A percentile compares a stretch with the other conserved stretches of the same genome.
Evolutionary conservation across 2,113 vertebrate species (phyloP).

Genomic region (Notechis scutatus): DNA sequence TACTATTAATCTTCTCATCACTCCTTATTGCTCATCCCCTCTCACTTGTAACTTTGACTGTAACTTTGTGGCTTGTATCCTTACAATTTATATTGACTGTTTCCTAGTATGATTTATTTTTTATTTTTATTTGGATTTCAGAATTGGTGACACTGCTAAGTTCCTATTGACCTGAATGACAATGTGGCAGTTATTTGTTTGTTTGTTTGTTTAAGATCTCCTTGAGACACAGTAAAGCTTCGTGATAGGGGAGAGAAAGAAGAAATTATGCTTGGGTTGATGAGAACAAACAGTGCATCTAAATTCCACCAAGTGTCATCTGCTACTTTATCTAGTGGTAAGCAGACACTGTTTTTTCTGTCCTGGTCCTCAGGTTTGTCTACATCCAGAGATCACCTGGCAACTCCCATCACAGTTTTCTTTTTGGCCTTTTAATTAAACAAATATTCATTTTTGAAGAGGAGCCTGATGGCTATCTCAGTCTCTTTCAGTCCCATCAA

Average conservation of each 20-base stretch:
- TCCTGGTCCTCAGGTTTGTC: background rate
- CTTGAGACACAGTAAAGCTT: background rate
- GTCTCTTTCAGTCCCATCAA: constrained; percentile 53
- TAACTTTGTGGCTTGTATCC: no score
- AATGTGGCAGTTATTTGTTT: background rate
- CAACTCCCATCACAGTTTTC: constrained; percentile 39
- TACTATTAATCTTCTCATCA: no score
- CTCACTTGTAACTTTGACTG: no score
- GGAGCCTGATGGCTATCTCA: constrained; percentile 30
- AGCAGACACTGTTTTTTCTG: no score
- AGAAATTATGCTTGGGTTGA: background rate
- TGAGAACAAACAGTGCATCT: background rate
- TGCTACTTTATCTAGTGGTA: background rate
- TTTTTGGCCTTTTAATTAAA: constrained; percentile 59
- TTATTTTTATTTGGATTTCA: background rate
- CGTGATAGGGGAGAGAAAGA: background rate
- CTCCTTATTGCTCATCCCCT: no score
- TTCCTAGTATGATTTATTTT: no score
- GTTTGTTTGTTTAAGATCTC: background rate
- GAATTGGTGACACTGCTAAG: background rate
- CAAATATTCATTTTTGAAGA: constrained; percentile 41
- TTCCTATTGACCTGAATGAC: background rate
- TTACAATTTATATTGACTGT: no score
- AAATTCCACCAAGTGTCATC: background rate
- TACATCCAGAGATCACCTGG: background rate